Conservation (phyloP, 2,888 invertebrate genomes). For the Horisme vitalbata region DNA sequence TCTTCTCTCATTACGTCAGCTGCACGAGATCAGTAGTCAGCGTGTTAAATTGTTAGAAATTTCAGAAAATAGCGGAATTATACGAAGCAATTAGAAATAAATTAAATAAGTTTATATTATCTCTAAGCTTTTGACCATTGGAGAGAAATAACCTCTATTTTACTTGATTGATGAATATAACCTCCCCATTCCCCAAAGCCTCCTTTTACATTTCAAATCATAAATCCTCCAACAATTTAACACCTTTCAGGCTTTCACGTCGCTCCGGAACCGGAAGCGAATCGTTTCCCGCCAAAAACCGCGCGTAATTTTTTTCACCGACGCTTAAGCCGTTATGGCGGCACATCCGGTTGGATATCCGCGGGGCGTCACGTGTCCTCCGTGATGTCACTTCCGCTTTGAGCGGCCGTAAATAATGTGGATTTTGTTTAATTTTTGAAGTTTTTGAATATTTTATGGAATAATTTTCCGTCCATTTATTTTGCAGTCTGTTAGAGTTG, state of each 20-base stretch:
- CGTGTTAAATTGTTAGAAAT: too few species aligned
- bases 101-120: too few species aligned
- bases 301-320: constrained; percentile 71
- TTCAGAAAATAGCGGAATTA: too few species aligned
- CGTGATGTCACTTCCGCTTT: constrained; percentile 44
- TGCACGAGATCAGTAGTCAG: too few species aligned
- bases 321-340: constrained; percentile 70
- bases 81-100: too few species aligned
- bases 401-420: constrained; percentile 15
- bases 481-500: too few species aligned
- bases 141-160: too few species aligned
- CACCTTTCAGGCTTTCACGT: constrained; percentile 39
- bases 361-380: constrained; percentile 55
- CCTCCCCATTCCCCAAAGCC: too few species aligned
- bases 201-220: constrained; percentile 6
- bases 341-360: constrained; percentile 65
- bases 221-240: constrained; percentile 39
- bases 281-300: constrained; percentile 71
- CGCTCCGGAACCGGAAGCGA: constrained; percentile 60
- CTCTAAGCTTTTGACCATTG: too few species aligned
- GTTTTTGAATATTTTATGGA: constrained; percentile 1
- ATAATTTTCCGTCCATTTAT: too few species aligned
- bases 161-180: too few species aligned
- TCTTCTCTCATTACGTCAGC: too few species aligned
- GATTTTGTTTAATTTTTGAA: constrained; percentile 15